Evolutionary conservation across 2,797 vertebrate species (phyloP).

Genomic region (Hapalemur alaotrensis): DNA sequence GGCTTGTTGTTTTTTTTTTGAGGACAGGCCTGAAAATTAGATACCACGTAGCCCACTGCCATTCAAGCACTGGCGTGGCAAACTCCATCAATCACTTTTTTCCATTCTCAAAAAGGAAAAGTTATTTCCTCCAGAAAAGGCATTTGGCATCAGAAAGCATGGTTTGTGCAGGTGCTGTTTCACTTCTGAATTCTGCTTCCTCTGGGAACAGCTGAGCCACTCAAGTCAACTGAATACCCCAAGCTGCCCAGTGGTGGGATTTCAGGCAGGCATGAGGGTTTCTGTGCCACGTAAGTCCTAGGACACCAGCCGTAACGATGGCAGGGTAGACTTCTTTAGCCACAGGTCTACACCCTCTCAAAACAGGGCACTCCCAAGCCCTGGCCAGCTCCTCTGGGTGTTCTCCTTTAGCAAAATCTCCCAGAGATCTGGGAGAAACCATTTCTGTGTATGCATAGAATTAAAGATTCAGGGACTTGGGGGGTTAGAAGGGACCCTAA

Average conservation of each 20-base stretch:
- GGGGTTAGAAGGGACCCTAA: not conserved
- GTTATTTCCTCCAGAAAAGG: not conserved
- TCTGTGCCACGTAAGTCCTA: not conserved
- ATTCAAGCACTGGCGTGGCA: not conserved
- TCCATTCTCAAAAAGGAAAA: not conserved
- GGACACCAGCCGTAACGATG: rapidly evolving
- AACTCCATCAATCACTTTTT: too few species aligned
- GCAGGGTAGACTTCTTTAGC: not conserved
- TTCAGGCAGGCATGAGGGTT: not conserved
- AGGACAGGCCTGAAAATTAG: not conserved
- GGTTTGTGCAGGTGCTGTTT: not conserved
- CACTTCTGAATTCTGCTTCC: not conserved
- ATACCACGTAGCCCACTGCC: not conserved
- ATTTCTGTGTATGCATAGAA: not conserved
- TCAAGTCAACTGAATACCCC: not conserved
- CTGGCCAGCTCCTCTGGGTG: not conserved
- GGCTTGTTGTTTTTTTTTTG: not conserved
- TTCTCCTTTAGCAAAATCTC: not conserved
- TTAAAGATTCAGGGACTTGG: not conserved
- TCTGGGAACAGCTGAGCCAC: not conserved
- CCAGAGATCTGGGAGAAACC: not conserved
- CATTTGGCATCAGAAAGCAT: not conserved
- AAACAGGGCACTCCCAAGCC: not conserved
- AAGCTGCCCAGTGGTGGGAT: not conserved
- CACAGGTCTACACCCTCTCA: not conserved